Base-by-base conservation (phyloP, 2,888 invertebrate genomes). In the Zelleria hepariella region DNA sequence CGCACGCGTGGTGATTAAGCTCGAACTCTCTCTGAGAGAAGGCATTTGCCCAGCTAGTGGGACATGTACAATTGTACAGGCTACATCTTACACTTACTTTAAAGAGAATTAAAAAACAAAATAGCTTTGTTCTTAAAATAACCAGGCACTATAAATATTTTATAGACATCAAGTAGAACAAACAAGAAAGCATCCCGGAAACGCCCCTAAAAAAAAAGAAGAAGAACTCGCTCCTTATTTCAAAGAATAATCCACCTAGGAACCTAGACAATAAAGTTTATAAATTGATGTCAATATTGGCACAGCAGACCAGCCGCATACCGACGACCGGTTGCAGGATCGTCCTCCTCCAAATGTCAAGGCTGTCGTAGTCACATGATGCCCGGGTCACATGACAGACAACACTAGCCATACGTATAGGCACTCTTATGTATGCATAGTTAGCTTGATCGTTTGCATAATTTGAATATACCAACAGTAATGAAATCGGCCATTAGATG, bases 331-430 rank as follows among this genome's bases (percentile, higher is more conserved):
- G 64, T 61, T 62, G 60, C 62, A 63, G 27, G 49, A 25, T 61
- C 69, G 66, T 70, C 71, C 69, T 71, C 70, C 60, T 62, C 65
- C 61, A 76, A 76, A 77, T 76, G 77, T 76, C 77, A 77, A 77
- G 77, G 77, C 66, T 70, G 64, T 58, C 62, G 67, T 70, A 69
- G 70, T 70, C 63, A 57, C 47, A 51, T 25, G 52, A 59, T 56
- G 52, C 25, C 10, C n/a, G 18, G 24, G 59, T 59, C 59, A 59
- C 61, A 58, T 58, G 52, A 58, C 15, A 2, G 24, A 25, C 27
- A 60, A 49, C 25, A 15, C 24, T n/a, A 56, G 32, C 24, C 25
- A 10, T n/a, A n/a, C 25, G 10, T 24, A 54, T 15, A 26, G 51
- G 20, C 23, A 51, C n/a, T n/a, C n/a, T n/a, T n/a, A n/a, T n/a